Evolutionary conservation across 35 echinoderm and acorn worm species (phyloP), one percentile per base, ranked within the genome.

Genomic region (Strongylocentrotus purpuratus): DNA sequence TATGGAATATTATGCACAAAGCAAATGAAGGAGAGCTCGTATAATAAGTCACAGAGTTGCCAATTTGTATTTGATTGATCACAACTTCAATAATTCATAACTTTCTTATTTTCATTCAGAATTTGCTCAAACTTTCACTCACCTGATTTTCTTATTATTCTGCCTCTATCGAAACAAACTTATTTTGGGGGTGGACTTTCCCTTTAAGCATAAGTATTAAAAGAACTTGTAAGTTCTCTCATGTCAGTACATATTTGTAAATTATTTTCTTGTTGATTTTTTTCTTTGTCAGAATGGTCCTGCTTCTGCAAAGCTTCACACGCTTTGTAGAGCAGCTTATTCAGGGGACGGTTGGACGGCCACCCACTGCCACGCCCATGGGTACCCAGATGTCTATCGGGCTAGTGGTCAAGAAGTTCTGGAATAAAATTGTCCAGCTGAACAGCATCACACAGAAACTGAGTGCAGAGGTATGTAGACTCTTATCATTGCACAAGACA

Each of bases 381-480:
- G 98, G 98, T 18, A 87, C 94, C 33, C 97, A 99, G 88, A 99
- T 99, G 97, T 98, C 97, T 41, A 96, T 99, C 91, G 97, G 97
- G 18, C 94, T 99, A 60, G 98, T 97, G 35, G 96, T 98, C 33
- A 99, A 97, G 78, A 99, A 97, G 89, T 99, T 97, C 87, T 99
- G 98, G 98, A 99, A 99, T 93, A 99, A 99, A 46, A 98, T 99
- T 93, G 97, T 99, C 11, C 98, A 98, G 94, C 85, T 99, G 85
- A 95, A 96, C 94, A 89, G 93, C 46, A 86, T 96, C 31, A 86
- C 94, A 31, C 97, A 99, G 52, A 96, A 99, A 85, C 88, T 98
- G 41, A 94, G 97, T 90, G 90, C 96, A 94, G 98, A 99, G 98
- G 97, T 99, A 94, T 85, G 33, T 32, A 71, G 4, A 85, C 35